These are phyloP conservation scores for Chlorops oryzae DNA, from an alignment of 1,140 invertebrate species.

Conservation along the genomic window DNA sequence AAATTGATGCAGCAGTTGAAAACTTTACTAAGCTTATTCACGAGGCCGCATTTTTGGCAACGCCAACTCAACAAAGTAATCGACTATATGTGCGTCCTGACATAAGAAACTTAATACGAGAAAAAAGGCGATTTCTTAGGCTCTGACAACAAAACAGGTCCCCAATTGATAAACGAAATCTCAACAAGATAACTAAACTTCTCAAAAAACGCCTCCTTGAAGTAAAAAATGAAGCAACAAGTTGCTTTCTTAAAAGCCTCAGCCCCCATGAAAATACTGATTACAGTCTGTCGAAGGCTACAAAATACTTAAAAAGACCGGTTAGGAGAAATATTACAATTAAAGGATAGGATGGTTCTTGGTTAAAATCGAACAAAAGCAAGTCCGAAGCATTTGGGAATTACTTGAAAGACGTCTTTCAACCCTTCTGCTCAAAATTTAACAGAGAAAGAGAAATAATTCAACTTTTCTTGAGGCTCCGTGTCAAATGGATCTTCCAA, in stretches of 20 bases:
- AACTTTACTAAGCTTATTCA: constrained; percentile 22
- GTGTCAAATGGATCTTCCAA: constrained; percentile 11
- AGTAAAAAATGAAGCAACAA: constrained; percentile 10
- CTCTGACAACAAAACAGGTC: constrained; percentile 9
- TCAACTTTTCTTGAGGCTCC: constrained; percentile 3
- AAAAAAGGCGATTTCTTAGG: constrained; percentile 14
- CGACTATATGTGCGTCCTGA: constrained; percentile 7
- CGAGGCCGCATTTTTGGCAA: constrained; percentile 14
- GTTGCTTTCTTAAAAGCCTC: constrained; percentile 11
- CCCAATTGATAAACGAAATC: constrained; percentile 15
- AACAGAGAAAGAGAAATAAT: constrained; percentile 3
- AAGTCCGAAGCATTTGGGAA: constrained; percentile 15
- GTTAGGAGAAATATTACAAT: constrained; percentile 10
- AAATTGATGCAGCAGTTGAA: constrained; percentile 20
- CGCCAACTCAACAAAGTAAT: background rate
- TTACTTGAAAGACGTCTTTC: constrained; percentile 11
- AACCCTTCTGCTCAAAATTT: constrained; percentile 4
- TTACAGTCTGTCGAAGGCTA: constrained; percentile 9
- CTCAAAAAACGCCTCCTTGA: constrained; percentile 7
- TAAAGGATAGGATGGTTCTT: background rate
- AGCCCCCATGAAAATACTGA: constrained; percentile 10
- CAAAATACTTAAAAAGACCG: constrained; percentile 12
- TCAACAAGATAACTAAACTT: constrained; percentile 12
- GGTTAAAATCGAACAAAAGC: constrained; percentile 9
- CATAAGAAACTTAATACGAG: constrained; percentile 10